Evolutionary conservation across 2,888 invertebrate species (phyloP).

Genomic region (Coelinius sp.): DNA sequence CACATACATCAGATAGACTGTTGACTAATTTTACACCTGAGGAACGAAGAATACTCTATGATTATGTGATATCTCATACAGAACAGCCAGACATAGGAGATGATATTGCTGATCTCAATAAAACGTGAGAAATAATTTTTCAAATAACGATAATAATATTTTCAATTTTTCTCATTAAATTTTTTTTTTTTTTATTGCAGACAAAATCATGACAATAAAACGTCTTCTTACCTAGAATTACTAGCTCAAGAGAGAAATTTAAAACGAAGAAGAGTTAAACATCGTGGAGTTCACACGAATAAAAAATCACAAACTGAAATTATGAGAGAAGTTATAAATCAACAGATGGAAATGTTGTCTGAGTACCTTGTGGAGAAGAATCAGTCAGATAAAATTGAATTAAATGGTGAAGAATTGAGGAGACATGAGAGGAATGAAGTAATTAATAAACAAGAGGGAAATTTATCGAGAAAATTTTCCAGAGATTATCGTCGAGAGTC

Average conservation of each 20-base stretch:
- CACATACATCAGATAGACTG: slow-evolving; percentile 68
- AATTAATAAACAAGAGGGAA: neutral
- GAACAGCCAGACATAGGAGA: slow-evolving; percentile 59
- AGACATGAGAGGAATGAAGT: neutral
- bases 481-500: no score
- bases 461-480: neutral
- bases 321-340: slow-evolving; percentile 65
- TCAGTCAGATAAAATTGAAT: neutral
- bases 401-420: neutral
- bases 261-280: slow-evolving; percentile 64
- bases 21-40: slow-evolving; percentile 67
- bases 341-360: slow-evolving; percentile 66
- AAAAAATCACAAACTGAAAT: slow-evolving; percentile 67
- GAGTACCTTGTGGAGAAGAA: slow-evolving; percentile 56
- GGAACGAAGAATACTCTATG: slow-evolving; percentile 66
- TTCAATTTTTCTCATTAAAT: neutral
- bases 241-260: slow-evolving; percentile 65
- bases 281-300: slow-evolving; percentile 67
- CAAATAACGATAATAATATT: neutral
- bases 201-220: slow-evolving; percentile 44
- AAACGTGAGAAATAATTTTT: slow-evolving; percentile 53
- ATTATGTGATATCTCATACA: slow-evolving; percentile 65
- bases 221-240: slow-evolving; percentile 59
- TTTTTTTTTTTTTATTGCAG: slow-evolving; percentile 49
- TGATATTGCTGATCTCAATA: slow-evolving; percentile 61